phyloP scores from a whole-genome alignment of 2,797 vertebrate genomes.

The Crocidura indochinensis region DNA sequence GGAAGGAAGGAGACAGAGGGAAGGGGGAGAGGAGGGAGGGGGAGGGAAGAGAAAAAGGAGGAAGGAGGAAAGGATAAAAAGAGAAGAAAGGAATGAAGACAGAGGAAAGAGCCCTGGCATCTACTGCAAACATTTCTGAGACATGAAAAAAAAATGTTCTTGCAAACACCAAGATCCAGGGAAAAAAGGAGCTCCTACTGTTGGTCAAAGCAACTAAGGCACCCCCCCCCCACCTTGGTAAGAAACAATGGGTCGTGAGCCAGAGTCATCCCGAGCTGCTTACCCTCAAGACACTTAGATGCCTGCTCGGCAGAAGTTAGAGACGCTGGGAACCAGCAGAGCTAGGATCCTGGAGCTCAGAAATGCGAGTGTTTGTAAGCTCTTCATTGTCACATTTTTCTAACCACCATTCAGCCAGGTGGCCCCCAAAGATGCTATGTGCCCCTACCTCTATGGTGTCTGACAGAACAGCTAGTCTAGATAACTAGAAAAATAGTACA shows the following conservation, averaged over 20 bases:
- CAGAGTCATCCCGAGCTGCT: background rate
- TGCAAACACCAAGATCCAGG: slow-evolving; percentile 12
- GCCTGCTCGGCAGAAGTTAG: background rate
- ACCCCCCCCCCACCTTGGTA: background rate
- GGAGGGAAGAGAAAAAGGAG: too few species aligned
- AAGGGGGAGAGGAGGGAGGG: too few species aligned
- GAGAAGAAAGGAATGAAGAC: too few species aligned
- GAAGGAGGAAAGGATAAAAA: too few species aligned
- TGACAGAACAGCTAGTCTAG: background rate
- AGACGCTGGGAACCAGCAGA: background rate
- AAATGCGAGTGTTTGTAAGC: background rate
- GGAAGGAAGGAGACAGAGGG: too few species aligned
- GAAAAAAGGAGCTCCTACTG: background rate
- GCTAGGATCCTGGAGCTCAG: background rate
- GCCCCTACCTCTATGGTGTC: background rate
- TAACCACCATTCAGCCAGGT: background rate
- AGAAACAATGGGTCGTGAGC: background rate
- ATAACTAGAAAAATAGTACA: too few species aligned
- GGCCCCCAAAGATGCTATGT: background rate
- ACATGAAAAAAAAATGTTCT: slow-evolving; percentile 20
- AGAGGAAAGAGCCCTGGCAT: background rate
- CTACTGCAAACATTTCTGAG: background rate
- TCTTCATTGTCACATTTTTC: background rate
- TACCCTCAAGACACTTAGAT: background rate
- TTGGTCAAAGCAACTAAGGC: slow-evolving; percentile 1